Conservation (phyloP, 2,888 invertebrate species). For the Rambutsinella grinnellia region DNA sequence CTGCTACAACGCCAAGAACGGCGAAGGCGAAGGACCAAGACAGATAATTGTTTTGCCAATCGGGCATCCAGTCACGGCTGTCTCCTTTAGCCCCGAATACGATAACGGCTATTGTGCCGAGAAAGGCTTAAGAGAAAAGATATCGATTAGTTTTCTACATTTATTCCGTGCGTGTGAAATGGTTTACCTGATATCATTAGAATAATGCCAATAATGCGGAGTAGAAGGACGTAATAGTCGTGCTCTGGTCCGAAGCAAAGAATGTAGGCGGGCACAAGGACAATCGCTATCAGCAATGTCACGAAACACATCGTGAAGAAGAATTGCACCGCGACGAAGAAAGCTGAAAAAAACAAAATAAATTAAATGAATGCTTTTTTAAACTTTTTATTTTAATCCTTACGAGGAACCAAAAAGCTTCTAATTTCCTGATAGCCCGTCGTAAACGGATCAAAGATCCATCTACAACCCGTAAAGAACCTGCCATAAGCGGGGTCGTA, state of each 20-base stretch:
- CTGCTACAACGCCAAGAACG: constrained; percentile 83
- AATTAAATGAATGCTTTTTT: too few relatives aligned
- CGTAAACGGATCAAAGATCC: constrained; percentile 96
- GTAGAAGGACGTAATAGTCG: constrained; percentile 78
- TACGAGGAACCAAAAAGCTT: constrained; percentile 87
- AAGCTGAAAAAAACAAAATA: constrained; percentile 75
- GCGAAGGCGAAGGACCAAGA: constrained; percentile 95
- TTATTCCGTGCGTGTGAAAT: too few relatives aligned
- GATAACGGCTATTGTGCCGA: constrained; percentile 86
- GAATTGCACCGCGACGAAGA: constrained; percentile 94
- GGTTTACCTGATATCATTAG: constrained; percentile 77
- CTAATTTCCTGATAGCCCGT: constrained; percentile 91
- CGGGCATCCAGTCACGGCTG: constrained; percentile 93
- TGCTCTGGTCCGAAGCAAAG: constrained; percentile 90
- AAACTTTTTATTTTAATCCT: too few relatives aligned
- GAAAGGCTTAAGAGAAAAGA: constrained; percentile 79
- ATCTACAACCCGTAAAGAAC: constrained; percentile 96
- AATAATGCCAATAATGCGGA: constrained; percentile 77
- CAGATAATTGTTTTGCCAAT: constrained; percentile 94
- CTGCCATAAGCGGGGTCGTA: constrained; percentile 82
- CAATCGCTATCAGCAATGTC: constrained; percentile 79
- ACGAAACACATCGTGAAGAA: constrained; percentile 92
- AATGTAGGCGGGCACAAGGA: constrained; percentile 85
- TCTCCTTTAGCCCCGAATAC: constrained; percentile 91
- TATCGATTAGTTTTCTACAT: too few relatives aligned